Evolutionary conservation across 92 coral and sea anemone species (phyloP).

Genomic region (Zoanthus sociatus): DNA sequence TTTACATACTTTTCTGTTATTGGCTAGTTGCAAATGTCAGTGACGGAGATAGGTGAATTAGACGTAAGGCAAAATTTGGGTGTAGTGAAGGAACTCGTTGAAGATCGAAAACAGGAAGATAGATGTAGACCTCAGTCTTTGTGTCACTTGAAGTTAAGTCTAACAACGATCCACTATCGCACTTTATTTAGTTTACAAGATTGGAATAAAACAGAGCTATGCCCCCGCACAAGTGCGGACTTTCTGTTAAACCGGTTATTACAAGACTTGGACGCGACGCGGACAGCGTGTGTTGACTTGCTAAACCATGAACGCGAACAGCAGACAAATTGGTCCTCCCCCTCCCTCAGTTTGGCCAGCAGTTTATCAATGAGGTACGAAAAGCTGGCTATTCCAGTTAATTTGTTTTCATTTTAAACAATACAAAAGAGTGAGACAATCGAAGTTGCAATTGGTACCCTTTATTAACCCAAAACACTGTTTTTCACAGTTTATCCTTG

Average conservation of each 20-base stretch:
- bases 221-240: constrained; percentile 62
- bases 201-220: constrained; percentile 46
- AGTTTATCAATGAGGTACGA: constrained; percentile 78
- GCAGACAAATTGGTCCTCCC: constrained; percentile 60
- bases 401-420: constrained; percentile 17
- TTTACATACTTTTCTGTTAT: background rate
- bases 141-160: background rate
- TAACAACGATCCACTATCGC: constrained; percentile 44
- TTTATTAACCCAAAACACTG: background rate
- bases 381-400: constrained; percentile 27
- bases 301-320: constrained; percentile 43
- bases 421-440: background rate
- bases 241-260: constrained; percentile 81
- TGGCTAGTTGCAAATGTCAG: too few species aligned
- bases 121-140: background rate
- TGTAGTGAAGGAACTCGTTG: background rate
- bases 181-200: constrained; percentile 50
- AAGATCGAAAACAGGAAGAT: background rate
- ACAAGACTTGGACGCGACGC: constrained; percentile 80
- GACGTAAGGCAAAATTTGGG: too few species aligned
- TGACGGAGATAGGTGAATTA: too few species aligned
- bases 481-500: too few species aligned
- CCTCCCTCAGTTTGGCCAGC: constrained; percentile 75
- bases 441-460: background rate
- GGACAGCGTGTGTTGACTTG: constrained; percentile 51